A percentile compares a stretch with the other conserved stretches of the same genome.
Evolutionary conservation across 2,113 vertebrate genomes (phyloP).

Genomic region (Hirundichthys speculiger): DNA sequence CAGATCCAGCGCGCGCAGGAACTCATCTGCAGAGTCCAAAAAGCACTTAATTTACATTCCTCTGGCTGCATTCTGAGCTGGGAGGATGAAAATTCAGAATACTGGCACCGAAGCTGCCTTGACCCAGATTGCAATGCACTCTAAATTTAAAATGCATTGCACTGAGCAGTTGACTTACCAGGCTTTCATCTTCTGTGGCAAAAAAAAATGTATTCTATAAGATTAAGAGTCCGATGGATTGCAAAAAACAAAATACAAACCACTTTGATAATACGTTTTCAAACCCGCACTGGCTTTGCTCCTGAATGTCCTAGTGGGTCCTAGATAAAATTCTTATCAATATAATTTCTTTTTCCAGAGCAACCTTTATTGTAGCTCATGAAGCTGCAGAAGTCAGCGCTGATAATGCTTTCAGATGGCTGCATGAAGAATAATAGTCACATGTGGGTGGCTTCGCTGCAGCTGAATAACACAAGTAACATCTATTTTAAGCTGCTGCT

Average conservation of each 20-base stretch:
- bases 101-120: slow-evolving; percentile 30
- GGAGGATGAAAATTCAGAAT: neutral
- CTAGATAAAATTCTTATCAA: neutral
- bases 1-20: neutral
- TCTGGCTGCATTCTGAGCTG: neutral
- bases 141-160: no score
- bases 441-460: slow-evolving; percentile 57
- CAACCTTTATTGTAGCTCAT: neutral
- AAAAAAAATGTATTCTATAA: no score
- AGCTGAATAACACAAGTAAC: slow-evolving; percentile 61
- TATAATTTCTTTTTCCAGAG: slow-evolving; percentile 1
- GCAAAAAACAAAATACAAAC: no score
- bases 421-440: slow-evolving; percentile 53
- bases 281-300: no score
- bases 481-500: slow-evolving; percentile 68
- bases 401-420: slow-evolving; percentile 49
- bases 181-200: no score
- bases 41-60: slow-evolving; percentile 15
- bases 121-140: slow-evolving; percentile 39
- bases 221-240: no score
- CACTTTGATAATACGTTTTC: no score
- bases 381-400: slow-evolving; percentile 11
- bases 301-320: no score
- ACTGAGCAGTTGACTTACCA: no score
- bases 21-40: neutral